Percentiles rank a stretch among this genome's conserved stretches.
Evolutionary conservation across 2,797 vertebrate species (phyloP).

Genomic region (Artibeus lituratus): DNA sequence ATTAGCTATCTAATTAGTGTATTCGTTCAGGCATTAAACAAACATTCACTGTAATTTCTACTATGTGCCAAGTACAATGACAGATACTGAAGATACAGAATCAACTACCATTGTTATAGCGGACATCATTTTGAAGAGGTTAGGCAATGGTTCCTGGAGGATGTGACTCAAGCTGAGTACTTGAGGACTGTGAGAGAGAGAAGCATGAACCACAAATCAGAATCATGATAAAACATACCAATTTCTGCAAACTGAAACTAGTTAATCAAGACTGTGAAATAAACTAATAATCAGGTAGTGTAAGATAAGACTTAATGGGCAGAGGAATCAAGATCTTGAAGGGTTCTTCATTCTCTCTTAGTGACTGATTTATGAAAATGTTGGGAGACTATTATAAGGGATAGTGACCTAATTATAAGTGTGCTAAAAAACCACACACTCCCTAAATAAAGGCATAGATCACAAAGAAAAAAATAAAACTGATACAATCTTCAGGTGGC

Average conservation of each 20-base stretch:
- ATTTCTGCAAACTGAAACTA: neutral
- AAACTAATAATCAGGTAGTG: neutral
- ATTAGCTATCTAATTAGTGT: neutral
- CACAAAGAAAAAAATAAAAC: neutral
- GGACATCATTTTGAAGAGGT: neutral
- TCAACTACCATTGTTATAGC: neutral
- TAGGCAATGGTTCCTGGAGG: neutral
- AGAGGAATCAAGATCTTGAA: neutral
- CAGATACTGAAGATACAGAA: neutral
- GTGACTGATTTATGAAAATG: neutral
- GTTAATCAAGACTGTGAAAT: neutral
- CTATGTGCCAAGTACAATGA: neutral
- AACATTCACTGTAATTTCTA: neutral
- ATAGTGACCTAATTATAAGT: neutral
- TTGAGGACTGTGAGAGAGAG: neutral
- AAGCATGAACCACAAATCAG: neutral
- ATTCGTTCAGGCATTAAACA: slow-evolving; percentile 4
- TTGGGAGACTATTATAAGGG: neutral
- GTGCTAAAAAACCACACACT: neutral
- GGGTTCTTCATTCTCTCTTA: neutral
- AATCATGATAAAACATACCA: neutral
- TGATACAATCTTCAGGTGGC: neutral
- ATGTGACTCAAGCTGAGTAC: neutral
- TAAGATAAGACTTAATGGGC: neutral
- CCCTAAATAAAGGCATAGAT: neutral